phyloP scores from a whole-genome alignment of 1,140 invertebrate genomes.

The Heliconius hewitsoni region DNA sequence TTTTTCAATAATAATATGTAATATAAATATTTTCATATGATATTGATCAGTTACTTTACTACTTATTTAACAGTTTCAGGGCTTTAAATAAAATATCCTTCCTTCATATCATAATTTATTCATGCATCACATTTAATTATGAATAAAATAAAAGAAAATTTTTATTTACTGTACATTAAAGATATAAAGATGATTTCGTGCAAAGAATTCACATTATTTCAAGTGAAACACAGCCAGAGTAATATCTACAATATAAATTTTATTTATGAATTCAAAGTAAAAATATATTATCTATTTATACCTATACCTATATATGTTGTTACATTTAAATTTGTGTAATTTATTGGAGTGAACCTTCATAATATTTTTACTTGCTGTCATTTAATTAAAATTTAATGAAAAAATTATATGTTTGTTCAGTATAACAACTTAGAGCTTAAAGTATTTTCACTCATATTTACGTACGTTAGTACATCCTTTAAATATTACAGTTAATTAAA shows the following conservation, averaged over 20 bases:
- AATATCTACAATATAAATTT: no score
- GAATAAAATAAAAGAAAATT: constrained; percentile 60
- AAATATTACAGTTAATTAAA: background rate
- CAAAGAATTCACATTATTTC: constrained; percentile 73
- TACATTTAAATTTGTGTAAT: background rate
- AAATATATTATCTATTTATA: constrained; percentile 48
- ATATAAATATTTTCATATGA: no score
- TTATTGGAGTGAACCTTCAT: constrained; percentile 2
- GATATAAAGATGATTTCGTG: constrained; percentile 72
- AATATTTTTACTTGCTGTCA: no score
- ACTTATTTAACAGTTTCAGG: background rate
- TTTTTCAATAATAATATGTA: no score
- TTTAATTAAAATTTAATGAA: no score
- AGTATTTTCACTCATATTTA: background rate
- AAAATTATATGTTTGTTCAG: no score
- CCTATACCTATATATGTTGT: constrained; percentile 43
- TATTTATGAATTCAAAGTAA: no score
- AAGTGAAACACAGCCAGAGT: constrained; percentile 78
- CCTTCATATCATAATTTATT: constrained; percentile 67
- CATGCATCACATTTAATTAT: constrained; percentile 71
- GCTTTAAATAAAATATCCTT: constrained; percentile 36
- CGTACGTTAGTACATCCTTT: background rate
- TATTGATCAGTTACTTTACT: no score
- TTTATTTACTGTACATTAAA: constrained; percentile 68
- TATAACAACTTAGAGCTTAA: background rate